Evolutionary conservation across 2,797 vertebrate species (phyloP).

Genomic region (Pitangus sulphuratus): DNA sequence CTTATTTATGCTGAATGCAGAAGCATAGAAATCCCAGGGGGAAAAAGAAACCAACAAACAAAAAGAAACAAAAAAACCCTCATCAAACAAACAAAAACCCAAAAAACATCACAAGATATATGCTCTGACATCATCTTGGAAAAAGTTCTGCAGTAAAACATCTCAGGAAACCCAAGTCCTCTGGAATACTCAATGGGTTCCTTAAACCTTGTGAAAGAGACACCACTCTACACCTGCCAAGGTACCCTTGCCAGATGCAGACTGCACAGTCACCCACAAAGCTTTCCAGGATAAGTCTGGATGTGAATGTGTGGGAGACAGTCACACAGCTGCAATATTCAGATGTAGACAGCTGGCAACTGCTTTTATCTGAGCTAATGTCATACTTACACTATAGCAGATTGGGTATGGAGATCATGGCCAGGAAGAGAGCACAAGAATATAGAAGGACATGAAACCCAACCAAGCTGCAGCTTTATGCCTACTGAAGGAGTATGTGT

Average conservation of each 20-base stretch:
- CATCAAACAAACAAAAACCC: no score
- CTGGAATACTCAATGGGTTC: not conserved
- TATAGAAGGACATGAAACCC: not conserved
- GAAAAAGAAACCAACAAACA: not conserved
- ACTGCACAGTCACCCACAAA: rapidly evolving
- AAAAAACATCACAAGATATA: rapidly evolving
- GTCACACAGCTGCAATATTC: not conserved
- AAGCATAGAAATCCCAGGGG: not conserved
- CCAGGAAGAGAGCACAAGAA: not conserved
- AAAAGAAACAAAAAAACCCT: no score
- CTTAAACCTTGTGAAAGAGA: no score
- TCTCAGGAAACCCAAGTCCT: rapidly evolving
- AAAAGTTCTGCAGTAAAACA: not conserved
- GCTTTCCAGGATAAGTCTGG: not conserved
- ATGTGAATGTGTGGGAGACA: not conserved
- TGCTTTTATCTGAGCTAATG: not conserved
- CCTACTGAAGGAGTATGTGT: not conserved
- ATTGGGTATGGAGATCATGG: rapidly evolving
- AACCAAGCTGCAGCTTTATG: not conserved
- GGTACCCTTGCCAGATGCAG: rapidly evolving
- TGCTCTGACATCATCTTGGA: not conserved
- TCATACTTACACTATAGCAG: rapidly evolving
- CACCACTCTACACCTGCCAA: not conserved
- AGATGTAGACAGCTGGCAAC: not conserved
- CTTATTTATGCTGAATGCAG: not conserved